phyloP scores from a whole-genome alignment of 2,888 invertebrate genomes.

The Conomelus anceps region DNA sequence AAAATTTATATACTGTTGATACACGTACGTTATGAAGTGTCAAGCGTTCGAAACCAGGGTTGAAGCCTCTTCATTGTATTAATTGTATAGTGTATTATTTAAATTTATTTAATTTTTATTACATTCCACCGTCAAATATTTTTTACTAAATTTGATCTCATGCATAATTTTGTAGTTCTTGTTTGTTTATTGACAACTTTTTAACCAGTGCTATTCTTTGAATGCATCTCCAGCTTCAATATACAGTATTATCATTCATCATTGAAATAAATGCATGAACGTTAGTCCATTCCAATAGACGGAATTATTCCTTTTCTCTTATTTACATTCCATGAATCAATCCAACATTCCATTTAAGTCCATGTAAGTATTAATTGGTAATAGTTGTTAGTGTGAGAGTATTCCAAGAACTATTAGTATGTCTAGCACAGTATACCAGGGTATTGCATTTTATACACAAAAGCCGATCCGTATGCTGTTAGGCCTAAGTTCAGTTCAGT shows the following conservation, averaged over 20 bases:
- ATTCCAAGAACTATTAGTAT: background rate
- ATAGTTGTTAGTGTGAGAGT: background rate
- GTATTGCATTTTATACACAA: constrained; percentile 17
- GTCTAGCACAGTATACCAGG: constrained; percentile 10
- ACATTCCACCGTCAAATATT: too few relatives aligned
- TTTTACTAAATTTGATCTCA: background rate
- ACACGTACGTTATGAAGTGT: too few relatives aligned
- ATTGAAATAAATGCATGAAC: background rate
- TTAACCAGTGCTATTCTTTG: too few relatives aligned
- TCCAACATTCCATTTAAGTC: background rate
- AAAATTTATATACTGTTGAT: too few relatives aligned
- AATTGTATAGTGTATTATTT: too few relatives aligned
- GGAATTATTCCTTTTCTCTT: background rate
- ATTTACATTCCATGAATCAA: background rate
- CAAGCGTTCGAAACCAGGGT: too few relatives aligned
- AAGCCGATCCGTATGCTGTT: constrained; percentile 23
- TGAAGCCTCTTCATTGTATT: too few relatives aligned
- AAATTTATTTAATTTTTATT: too few relatives aligned
- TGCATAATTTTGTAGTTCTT: background rate
- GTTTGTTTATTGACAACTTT: background rate
- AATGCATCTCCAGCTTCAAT: background rate
- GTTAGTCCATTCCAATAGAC: background rate
- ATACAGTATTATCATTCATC: too few relatives aligned
- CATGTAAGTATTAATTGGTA: background rate
- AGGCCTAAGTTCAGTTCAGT: constrained; percentile 14